A percentile compares a stretch with the other conserved stretches of the same genome.
phyloP scores from a whole-genome alignment of 2,113 vertebrate species.

The Leucopsar rothschildi region DNA sequence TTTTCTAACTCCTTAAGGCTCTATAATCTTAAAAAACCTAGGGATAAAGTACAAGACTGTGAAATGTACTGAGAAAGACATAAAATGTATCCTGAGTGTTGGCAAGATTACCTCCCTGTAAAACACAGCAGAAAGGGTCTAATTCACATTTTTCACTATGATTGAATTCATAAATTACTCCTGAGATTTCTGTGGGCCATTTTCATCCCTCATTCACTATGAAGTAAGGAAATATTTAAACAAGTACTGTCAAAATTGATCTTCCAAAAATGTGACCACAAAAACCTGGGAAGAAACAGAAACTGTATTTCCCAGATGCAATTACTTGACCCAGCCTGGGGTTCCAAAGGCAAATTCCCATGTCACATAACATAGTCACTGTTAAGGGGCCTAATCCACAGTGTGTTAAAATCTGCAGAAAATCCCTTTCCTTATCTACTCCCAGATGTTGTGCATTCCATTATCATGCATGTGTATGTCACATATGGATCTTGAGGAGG shows the following conservation, averaged over 20 bases:
- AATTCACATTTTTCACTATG: background rate
- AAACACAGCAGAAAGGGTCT: background rate
- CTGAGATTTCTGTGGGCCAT: slow-evolving; percentile 17
- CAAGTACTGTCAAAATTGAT: slow-evolving; percentile 43
- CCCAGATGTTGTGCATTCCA: background rate
- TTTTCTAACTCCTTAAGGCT: background rate
- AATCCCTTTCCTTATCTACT: background rate
- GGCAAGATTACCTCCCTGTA: background rate
- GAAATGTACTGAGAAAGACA: background rate
- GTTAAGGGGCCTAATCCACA: background rate
- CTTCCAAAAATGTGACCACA: slow-evolving; percentile 5
- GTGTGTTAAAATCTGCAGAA: background rate
- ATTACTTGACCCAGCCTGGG: background rate
- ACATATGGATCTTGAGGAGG: background rate
- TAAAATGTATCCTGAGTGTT: background rate
- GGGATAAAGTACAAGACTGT: background rate
- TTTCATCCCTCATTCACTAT: background rate
- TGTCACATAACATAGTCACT: background rate
- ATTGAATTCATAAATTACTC: slow-evolving; percentile 7
- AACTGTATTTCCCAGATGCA: slow-evolving; percentile 13
- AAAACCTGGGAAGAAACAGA: background rate
- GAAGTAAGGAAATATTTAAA: slow-evolving; percentile 44
- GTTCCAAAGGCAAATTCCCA: slow-evolving; percentile 2
- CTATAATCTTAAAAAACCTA: background rate
- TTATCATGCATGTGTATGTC: background rate